phyloP scores from a whole-genome alignment of 2,888 invertebrate species.

The Thereva nobilitata region DNA sequence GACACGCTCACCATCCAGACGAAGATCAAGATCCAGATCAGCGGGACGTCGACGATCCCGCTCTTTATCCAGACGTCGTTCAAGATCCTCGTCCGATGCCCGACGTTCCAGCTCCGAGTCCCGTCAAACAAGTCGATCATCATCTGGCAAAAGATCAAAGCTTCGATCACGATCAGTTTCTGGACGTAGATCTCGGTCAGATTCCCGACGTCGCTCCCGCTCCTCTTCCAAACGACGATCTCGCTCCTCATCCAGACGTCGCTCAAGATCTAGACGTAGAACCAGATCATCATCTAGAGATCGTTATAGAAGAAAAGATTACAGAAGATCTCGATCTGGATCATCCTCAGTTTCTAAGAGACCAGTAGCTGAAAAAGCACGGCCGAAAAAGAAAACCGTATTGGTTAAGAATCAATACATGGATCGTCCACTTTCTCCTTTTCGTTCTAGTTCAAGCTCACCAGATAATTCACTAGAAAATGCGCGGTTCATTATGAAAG shows the following conservation, averaged over 20 bases:
- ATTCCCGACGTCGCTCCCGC: conserved; percentile 4
- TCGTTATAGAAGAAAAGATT: neutral
- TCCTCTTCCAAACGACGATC: neutral
- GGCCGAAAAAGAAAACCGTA: neutral
- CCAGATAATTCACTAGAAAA: neutral
- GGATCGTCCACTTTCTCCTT: neutral
- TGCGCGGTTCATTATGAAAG: neutral
- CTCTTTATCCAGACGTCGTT: too few relatives aligned
- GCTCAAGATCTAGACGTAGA: conserved; percentile 1
- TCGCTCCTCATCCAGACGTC: neutral
- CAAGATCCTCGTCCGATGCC: neutral
- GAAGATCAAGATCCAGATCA: neutral
- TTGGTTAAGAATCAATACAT: neutral
- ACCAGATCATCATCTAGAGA: conserved; percentile 10
- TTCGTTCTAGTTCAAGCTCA: conserved; percentile 1
- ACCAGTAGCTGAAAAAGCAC: neutral
- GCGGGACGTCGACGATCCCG: too few relatives aligned
- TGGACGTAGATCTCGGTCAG: conserved; percentile 4
- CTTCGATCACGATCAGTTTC: conserved; percentile 12
- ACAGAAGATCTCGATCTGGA: neutral
- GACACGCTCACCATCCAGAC: conserved; percentile 1
- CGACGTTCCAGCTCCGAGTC: neutral
- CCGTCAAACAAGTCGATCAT: neutral
- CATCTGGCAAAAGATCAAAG: neutral
- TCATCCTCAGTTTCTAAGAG: neutral